A percentile compares a stretch with the other conserved stretches of the same genome.
Evolutionary conservation across 2,113 vertebrate genomes (phyloP).

Genomic region (Cercopithecus mona): DNA sequence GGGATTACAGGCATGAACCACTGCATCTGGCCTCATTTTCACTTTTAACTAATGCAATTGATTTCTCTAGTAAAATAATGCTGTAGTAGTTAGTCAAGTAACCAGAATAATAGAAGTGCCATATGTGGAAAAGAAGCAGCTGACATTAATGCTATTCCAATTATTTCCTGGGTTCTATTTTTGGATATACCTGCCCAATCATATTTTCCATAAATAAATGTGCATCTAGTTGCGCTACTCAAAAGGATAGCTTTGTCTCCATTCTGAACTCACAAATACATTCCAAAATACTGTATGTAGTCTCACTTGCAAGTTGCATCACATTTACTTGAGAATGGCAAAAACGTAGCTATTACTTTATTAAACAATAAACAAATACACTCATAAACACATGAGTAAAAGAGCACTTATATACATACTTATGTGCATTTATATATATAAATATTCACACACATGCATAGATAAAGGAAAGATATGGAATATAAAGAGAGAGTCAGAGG

Average conservation of each 20-base stretch:
- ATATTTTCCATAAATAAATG: neutral
- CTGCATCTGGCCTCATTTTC: neutral
- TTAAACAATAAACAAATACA: neutral
- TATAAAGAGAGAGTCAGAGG: neutral
- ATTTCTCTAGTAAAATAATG: neutral
- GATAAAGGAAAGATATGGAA: neutral
- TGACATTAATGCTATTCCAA: neutral
- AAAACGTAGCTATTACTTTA: neutral
- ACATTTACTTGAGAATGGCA: neutral
- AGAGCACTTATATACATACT: neutral
- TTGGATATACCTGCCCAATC: neutral
- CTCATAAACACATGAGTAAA: constrained; percentile 38
- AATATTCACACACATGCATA: neutral
- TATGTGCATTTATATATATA: neutral
- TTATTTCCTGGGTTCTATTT: neutral
- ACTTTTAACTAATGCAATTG: neutral
- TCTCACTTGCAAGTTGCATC: neutral
- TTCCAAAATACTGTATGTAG: neutral
- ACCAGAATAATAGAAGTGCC: neutral
- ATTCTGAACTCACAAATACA: neutral
- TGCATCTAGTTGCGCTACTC: neutral
- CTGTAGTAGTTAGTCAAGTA: neutral
- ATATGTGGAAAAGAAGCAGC: neutral
- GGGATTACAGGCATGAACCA: no score
- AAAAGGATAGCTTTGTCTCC: neutral